Conservation (phyloP, 2,888 invertebrate species). For the Rhamnusium bicolor region DNA sequence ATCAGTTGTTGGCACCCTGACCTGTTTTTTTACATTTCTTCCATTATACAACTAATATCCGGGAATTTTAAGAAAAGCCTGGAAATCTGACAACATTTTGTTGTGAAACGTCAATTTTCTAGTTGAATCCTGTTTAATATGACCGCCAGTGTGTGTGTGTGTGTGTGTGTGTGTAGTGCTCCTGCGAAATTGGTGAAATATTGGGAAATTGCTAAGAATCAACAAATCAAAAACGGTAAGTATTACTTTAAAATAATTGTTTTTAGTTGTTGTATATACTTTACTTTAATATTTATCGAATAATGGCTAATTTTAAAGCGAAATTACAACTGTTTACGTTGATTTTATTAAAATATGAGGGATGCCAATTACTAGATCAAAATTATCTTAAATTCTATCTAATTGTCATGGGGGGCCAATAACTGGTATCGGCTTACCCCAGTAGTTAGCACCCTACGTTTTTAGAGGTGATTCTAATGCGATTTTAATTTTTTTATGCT, state of each 20-base stretch:
- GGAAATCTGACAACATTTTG: neutral
- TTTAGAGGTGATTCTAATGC: neutral
- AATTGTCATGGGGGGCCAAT: neutral
- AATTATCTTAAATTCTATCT: neutral
- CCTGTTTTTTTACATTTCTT: neutral
- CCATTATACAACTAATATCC: neutral
- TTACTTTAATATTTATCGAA: neutral
- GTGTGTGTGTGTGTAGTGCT: neutral
- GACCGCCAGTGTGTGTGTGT: neutral
- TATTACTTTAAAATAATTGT: neutral
- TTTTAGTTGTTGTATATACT: neutral
- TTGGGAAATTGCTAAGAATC: neutral
- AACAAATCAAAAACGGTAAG: neutral
- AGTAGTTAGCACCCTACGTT: neutral
- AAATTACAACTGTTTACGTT: neutral
- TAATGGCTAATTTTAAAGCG: neutral
- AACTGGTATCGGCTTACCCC: neutral
- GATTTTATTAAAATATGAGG: neutral
- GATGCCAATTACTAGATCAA: conserved; percentile 1
- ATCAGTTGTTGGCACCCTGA: neutral
- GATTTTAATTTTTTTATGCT: neutral
- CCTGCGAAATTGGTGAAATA: neutral
- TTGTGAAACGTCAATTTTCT: no score
- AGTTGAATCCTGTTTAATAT: neutral
- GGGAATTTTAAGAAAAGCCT: neutral